These are phyloP conservation scores for Dallia pectoralis DNA, from an alignment of 2,797 vertebrate species.

Conservation along the genomic window DNA sequence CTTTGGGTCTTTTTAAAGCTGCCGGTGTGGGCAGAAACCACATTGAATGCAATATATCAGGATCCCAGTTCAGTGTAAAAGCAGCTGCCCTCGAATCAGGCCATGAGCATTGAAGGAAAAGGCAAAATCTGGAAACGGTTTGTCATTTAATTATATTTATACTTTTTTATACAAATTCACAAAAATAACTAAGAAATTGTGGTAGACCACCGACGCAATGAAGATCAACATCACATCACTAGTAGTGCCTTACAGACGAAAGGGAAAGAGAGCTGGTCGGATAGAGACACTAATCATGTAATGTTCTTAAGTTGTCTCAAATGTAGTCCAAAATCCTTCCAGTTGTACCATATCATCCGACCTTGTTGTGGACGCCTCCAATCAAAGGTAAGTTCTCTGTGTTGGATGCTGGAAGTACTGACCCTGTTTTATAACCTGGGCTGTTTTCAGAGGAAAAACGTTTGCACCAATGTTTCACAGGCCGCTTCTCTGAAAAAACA, in stretches of 20 bases:
- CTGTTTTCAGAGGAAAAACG: not conserved
- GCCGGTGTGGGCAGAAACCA: slow-evolving; percentile 61
- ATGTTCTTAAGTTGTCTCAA: not conserved
- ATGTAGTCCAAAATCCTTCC: not conserved
- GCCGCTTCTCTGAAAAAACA: not conserved
- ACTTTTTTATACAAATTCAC: slow-evolving; percentile 74
- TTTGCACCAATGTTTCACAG: not conserved
- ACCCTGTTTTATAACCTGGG: not conserved
- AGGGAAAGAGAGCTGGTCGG: slow-evolving; percentile 19
- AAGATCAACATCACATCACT: slow-evolving; percentile 68
- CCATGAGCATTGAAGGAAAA: not conserved
- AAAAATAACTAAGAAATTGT: slow-evolving; percentile 71
- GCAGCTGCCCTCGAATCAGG: slow-evolving; percentile 25
- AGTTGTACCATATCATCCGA: not conserved
- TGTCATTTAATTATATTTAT: slow-evolving; percentile 53
- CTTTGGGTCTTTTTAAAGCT: slow-evolving; percentile 74
- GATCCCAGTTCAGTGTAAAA: slow-evolving; percentile 56
- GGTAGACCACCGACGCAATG: slow-evolving; percentile 58
- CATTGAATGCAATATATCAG: slow-evolving; percentile 41
- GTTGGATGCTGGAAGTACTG: not conserved
- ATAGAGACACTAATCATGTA: not conserved
- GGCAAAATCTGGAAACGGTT: not conserved
- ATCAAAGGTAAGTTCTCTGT: not conserved
- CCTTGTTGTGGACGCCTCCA: not conserved
- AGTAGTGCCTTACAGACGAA: slow-evolving; percentile 54